phyloP scores from a whole-genome alignment of 2,888 invertebrate genomes.

The Calameuta idolon region DNA sequence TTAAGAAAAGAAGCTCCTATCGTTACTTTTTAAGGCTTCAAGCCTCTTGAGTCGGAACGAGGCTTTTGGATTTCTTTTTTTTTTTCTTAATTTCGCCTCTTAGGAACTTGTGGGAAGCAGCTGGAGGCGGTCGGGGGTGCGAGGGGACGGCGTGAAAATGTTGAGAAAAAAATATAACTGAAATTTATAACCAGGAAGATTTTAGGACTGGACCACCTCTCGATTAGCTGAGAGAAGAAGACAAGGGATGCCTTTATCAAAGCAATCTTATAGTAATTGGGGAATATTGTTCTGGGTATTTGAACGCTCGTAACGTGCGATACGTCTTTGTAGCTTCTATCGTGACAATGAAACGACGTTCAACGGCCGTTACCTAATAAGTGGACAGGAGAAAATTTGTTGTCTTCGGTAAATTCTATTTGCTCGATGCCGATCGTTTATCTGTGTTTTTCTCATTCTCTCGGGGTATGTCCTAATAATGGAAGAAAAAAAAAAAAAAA shows the following conservation, averaged over 20 bases:
- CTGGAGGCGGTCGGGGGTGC: too few species aligned
- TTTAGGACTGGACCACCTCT: not conserved
- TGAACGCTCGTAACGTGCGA: not conserved
- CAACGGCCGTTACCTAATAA: not conserved
- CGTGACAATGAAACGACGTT: not conserved
- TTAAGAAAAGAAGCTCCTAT: not conserved
- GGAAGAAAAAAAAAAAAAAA: slow-evolving; percentile 20
- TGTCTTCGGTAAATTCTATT: not conserved
- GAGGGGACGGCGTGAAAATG: not conserved
- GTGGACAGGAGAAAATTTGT: not conserved
- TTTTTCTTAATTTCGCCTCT: not conserved
- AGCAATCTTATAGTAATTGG: not conserved
- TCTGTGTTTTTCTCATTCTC: not conserved
- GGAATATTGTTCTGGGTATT: not conserved
- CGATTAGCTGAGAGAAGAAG: not conserved
- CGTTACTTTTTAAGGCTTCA: not conserved
- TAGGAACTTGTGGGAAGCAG: not conserved
- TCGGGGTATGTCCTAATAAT: not conserved
- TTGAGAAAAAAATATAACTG: not conserved
- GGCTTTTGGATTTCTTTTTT: not conserved
- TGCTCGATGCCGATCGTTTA: not conserved
- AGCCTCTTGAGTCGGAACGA: slow-evolving; percentile 8
- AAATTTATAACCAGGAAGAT: not conserved
- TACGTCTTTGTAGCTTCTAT: not conserved
- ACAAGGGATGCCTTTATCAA: not conserved